phyloP scores from a whole-genome alignment of 2,888 invertebrate species.

The Eurytoma californica region DNA sequence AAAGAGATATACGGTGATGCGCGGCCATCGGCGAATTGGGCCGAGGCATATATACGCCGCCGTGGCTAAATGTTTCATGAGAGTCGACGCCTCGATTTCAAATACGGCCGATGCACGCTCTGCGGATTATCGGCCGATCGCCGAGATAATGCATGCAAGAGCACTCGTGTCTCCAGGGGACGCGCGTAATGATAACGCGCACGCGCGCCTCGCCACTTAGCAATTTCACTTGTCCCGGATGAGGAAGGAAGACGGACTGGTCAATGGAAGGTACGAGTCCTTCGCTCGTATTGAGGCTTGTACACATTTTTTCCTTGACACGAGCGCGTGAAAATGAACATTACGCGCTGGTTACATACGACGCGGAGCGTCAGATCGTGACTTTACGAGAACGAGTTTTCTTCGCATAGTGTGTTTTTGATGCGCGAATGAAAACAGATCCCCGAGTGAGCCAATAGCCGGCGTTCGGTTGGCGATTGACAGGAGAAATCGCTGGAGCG shows the following conservation, averaged over 20 bases:
- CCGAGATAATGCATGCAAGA: conserved; percentile 12
- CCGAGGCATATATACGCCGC: conserved; percentile 27
- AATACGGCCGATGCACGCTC: not conserved
- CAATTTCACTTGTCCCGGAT: conserved; percentile 32
- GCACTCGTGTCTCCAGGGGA: not conserved
- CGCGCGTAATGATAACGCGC: conserved; percentile 5
- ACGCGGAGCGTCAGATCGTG: too few relatives aligned
- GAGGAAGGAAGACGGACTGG: not conserved
- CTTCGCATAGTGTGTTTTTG: too few relatives aligned
- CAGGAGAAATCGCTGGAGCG: conserved; percentile 4
- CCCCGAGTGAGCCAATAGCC: not conserved
- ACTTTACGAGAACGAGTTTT: too few relatives aligned
- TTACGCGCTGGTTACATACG: too few relatives aligned
- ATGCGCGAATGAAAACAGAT: not conserved
- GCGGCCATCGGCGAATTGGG: conserved; percentile 32
- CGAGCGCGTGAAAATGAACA: too few relatives aligned
- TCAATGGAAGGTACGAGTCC: too few relatives aligned
- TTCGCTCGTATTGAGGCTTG: too few relatives aligned
- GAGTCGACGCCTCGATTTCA: conserved; percentile 65
- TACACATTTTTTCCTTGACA: too few relatives aligned
- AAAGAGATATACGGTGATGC: conserved; percentile 20
- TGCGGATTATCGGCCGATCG: conserved; percentile 21
- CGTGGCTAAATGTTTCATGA: conserved; percentile 58
- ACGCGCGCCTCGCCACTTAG: not conserved
- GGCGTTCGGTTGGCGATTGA: conserved; percentile 9